A percentile compares a stretch with the other conserved stretches of the same genome.
Evolutionary conservation across 2,888 invertebrate genomes (phyloP).

Genomic region (Papilio demoleus): DNA sequence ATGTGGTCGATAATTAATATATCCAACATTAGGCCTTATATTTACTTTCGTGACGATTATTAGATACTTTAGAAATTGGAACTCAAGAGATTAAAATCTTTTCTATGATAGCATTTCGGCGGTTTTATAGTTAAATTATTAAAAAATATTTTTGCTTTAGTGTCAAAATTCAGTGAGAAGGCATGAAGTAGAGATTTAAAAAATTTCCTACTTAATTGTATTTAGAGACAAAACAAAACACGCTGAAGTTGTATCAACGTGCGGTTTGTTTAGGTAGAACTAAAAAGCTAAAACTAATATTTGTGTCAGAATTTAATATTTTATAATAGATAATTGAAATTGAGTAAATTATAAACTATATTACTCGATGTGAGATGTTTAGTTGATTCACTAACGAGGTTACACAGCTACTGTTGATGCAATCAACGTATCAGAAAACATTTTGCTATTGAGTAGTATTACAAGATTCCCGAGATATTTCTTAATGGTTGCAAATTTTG

Average conservation of each 20-base stretch:
- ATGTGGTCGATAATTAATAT: slow-evolving; percentile 19
- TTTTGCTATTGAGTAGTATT: too few species aligned
- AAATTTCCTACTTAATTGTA: slow-evolving; percentile 32
- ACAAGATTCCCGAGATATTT: too few species aligned
- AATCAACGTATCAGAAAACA: too few species aligned
- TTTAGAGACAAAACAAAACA: slow-evolving; percentile 9
- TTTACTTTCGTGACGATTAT: not conserved
- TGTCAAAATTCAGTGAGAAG: slow-evolving; percentile 21
- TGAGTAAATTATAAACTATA: too few species aligned
- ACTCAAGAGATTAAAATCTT: not conserved
- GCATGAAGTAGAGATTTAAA: slow-evolving; percentile 19
- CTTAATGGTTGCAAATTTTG: too few species aligned
- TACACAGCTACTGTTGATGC: too few species aligned
- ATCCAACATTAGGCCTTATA: slow-evolving; percentile 19
- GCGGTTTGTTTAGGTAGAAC: slow-evolving; percentile 7
- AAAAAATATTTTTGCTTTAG: not conserved
- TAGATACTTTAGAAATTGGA: not conserved
- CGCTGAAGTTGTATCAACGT: not conserved
- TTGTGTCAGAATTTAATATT: not conserved
- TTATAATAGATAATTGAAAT: not conserved
- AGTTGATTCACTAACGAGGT: too few species aligned
- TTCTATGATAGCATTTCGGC: not conserved
- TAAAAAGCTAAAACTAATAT: slow-evolving; percentile 17
- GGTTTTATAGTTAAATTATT: not conserved
- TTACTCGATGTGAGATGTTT: too few species aligned